Evolutionary conservation across 2,888 invertebrate genomes (phyloP).

Genomic region (Mesorhabditis sp.): DNA sequence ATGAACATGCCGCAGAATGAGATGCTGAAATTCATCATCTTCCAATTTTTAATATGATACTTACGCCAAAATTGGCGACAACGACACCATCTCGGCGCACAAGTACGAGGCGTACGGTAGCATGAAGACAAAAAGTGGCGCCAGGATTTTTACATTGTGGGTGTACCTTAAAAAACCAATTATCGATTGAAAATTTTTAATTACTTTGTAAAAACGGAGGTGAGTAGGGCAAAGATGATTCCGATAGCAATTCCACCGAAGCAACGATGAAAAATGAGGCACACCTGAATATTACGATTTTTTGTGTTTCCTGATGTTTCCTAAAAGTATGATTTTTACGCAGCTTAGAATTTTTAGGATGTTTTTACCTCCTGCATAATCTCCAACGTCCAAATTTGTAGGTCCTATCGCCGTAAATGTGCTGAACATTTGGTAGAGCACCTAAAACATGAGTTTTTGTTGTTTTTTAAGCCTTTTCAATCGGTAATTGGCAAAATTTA

Average conservation of each 20-base stretch:
- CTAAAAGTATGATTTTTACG: not conserved
- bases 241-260: conserved; percentile 54
- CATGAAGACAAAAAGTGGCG: conserved; percentile 95
- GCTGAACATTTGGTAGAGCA: conserved; percentile 37
- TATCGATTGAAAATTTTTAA: not conserved
- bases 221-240: conserved; percentile 48
- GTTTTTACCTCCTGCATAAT: not conserved
- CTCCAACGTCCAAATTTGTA: not conserved
- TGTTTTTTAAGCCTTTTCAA: not conserved
- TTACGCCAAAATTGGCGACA: conserved; percentile 97
- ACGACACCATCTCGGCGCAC: conserved; percentile 94
- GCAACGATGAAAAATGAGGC: conserved; percentile 53
- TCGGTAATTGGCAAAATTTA: conserved; percentile 13
- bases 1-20: conserved; percentile 97
- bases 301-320: too few relatives aligned
- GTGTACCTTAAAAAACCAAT: conserved; percentile 70
- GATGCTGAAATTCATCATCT: conserved; percentile 70
- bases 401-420: conserved; percentile 38
- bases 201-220: conserved; percentile 50
- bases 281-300: conserved; percentile 15
- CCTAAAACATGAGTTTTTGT: not conserved
- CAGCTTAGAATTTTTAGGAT: not conserved
- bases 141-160: conserved; percentile 88
- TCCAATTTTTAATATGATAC: conserved; percentile 61
- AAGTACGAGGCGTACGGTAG: conserved; percentile 96